Conservation (phyloP, 2,888 invertebrate species). For the Apodemia zela region DNA sequence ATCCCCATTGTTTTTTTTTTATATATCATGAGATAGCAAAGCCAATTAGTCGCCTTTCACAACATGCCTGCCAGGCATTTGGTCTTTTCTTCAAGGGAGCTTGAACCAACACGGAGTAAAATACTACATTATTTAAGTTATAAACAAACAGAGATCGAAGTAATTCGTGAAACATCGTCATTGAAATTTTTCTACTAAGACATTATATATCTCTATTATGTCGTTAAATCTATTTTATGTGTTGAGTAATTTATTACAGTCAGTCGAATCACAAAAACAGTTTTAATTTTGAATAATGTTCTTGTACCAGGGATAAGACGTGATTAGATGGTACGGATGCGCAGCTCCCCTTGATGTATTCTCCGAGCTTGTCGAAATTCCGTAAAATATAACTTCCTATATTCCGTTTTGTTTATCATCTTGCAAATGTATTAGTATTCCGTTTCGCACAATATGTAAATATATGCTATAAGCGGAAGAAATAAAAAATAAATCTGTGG, state of each 20-base stretch:
- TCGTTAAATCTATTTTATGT: not conserved
- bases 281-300: slow-evolving; percentile 53
- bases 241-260: not conserved
- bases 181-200: too few species aligned
- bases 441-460: slow-evolving; percentile 57
- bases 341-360: slow-evolving; percentile 40
- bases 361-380: slow-evolving; percentile 36
- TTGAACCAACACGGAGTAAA: too few species aligned
- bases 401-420: slow-evolving; percentile 62
- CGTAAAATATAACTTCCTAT: slow-evolving; percentile 59
- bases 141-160: too few species aligned
- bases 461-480: slow-evolving; percentile 52
- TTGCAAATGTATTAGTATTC: slow-evolving; percentile 62
- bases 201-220: too few species aligned
- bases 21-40: too few species aligned
- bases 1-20: too few species aligned
- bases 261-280: slow-evolving; percentile 21
- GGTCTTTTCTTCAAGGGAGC: too few species aligned
- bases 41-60: too few species aligned
- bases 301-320: slow-evolving; percentile 40
- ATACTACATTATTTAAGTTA: too few species aligned
- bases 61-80: too few species aligned
- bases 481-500: slow-evolving; percentile 48
- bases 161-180: too few species aligned
- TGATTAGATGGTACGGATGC: slow-evolving; percentile 38